Conservation (phyloP, 1,140 invertebrate genomes). For the Solenopsis invicta region DNA sequence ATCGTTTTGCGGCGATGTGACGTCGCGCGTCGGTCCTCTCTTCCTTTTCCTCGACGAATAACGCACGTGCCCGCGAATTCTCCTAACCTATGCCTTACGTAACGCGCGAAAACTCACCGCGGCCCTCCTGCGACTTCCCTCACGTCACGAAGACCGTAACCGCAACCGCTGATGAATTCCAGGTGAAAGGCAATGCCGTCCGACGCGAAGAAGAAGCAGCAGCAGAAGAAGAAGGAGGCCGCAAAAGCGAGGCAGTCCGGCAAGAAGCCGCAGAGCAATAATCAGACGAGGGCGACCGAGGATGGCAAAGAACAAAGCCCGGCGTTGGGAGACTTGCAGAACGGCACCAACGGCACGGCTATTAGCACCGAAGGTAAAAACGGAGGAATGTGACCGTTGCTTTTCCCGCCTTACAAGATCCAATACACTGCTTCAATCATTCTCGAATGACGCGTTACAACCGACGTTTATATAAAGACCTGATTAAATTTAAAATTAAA, state of each 20-base stretch:
- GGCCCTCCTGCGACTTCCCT: background rate
- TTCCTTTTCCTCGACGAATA: background rate
- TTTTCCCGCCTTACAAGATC: background rate
- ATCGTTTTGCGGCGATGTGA: slow-evolving; percentile 36
- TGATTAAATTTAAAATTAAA: background rate
- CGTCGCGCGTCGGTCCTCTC: slow-evolving; percentile 25
- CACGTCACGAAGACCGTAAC: background rate
- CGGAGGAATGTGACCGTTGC: background rate
- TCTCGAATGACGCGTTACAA: background rate
- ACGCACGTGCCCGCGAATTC: slow-evolving; percentile 39
- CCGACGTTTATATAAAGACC: background rate
- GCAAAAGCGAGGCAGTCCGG: slow-evolving; percentile 92
- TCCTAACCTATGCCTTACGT: slow-evolving; percentile 69
- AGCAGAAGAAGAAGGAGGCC: slow-evolving; percentile 98
- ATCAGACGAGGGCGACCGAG: slow-evolving; percentile 84
- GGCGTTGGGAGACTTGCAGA: slow-evolving; percentile 76
- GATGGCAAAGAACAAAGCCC: slow-evolving; percentile 88
- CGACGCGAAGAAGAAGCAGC: slow-evolving; percentile 98
- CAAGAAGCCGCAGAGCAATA: slow-evolving; percentile 86
- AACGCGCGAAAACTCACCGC: slow-evolving; percentile 35
- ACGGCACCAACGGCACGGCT: slow-evolving; percentile 84
- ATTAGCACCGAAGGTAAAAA: slow-evolving; percentile 87
- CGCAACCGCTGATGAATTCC: slow-evolving; percentile 37
- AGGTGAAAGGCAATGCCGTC: slow-evolving; percentile 93
- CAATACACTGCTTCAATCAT: background rate